These are phyloP conservation scores for Mactromeris polynyma DNA, from an alignment of 2,888 invertebrate genomes.

Conservation along the genomic window DNA sequence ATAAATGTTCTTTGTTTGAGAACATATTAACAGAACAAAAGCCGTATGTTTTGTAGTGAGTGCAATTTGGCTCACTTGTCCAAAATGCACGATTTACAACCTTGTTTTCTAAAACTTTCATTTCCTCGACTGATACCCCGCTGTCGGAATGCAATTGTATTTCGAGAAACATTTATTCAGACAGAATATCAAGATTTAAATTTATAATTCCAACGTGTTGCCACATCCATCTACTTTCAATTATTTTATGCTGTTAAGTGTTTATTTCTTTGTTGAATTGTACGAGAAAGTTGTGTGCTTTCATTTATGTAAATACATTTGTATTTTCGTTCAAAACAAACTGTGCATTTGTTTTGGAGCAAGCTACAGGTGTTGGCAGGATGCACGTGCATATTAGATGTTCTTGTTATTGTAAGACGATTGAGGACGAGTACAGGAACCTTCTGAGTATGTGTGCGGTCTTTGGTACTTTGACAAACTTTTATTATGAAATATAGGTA, in stretches of 20 bases:
- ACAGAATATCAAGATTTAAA: neutral
- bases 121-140: neutral
- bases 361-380: neutral
- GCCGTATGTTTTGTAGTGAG: no score
- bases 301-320: slow-evolving; percentile 9
- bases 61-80: no score
- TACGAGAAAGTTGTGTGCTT: neutral
- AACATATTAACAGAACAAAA: no score
- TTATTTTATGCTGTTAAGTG: slow-evolving; percentile 8
- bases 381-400: neutral
- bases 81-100: neutral
- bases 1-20: no score
- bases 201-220: neutral
- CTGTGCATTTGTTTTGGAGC: slow-evolving; percentile 8
- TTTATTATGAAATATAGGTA: neutral
- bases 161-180: neutral
- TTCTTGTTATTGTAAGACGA: neutral
- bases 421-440: neutral
- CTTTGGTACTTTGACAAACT: slow-evolving; percentile 11
- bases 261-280: neutral
- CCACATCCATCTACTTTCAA: neutral
- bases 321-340: slow-evolving; percentile 11
- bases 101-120: neutral
- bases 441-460: neutral
- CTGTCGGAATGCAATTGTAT: slow-evolving; percentile 15